Base-by-base conservation (phyloP, 2,888 invertebrate species). In the Malthinus seriepunctatus region DNA sequence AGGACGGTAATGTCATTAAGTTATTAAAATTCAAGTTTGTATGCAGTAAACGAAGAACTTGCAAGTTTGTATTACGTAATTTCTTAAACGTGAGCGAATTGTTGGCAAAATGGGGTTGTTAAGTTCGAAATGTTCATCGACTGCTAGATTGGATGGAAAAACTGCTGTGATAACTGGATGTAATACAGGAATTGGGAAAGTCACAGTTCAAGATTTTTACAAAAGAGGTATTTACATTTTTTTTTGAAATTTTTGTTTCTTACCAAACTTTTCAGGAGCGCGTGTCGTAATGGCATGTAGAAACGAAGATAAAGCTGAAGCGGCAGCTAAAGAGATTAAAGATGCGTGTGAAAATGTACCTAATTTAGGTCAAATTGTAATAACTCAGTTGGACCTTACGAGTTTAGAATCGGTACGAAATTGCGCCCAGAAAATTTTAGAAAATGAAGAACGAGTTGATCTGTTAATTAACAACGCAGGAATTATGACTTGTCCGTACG, bases 381-480 rank as follows among this genome's bases (percentile, higher is more conserved):
- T 83, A 1, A 76, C 79, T 59, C 71, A 80, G 63, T 67, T 84
- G 37, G 77, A 80, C 63, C 67, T 80, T n/a, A 57, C 69, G n/a
- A 79, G 76, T 44, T 66, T 79, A 38, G 63, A 69, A 10, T 80
- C 80, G 0, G 74, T 82, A 0, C 68, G 3, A 79, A 86, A 50
- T 83, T 80, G 79, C 59, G 78, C 79, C 1, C 62, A 71, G 44
- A 69, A 68, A n/a, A 68, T 81, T 47, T 61, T 82, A n/a, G 71
- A 76, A 23, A 79, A 76, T 3, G 82, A 86, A 67, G 23, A 70
- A 0, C 79, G 81, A 50, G 80, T 88, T 8, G 83, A 88, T 67
- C 80, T 88, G 56, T 78, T 89, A 1, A 83, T 89, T 2, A 88
- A 89, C 68, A 89, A 89, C 74, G 88, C 88, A 5, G 89, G 89